Evolutionary conservation across 2,888 invertebrate genomes (phyloP).

Genomic region (Orthosia gothica): DNA sequence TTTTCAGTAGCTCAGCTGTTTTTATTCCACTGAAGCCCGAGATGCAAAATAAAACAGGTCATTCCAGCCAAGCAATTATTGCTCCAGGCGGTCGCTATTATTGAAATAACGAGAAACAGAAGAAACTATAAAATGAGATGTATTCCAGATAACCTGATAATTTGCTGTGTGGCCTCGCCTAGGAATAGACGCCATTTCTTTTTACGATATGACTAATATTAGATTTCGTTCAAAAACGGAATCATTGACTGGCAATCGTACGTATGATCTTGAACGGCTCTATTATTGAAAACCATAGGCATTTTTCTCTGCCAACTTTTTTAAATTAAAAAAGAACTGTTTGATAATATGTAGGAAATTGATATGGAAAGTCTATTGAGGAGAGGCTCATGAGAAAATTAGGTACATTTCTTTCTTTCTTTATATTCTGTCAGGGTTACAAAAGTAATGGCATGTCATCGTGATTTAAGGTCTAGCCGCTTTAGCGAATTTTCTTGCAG

Average conservation of each 20-base stretch:
- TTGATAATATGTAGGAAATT: background rate
- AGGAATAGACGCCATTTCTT: constrained; percentile 23
- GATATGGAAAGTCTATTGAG: too few relatives aligned
- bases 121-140: constrained; percentile 50
- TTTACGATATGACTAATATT: background rate
- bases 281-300: too few relatives aligned
- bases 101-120: constrained; percentile 32
- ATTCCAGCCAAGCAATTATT: constrained; percentile 42
- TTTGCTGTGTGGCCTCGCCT: background rate
- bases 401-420: background rate
- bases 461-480: background rate
- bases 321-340: background rate
- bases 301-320: background rate
- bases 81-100: constrained; percentile 21
- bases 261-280: background rate
- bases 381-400: background rate
- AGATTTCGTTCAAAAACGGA: background rate
- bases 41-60: constrained; percentile 26
- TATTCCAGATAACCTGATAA: constrained; percentile 31
- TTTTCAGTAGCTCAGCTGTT: background rate
- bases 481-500: background rate
- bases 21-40: constrained; percentile 26
- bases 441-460: background rate
- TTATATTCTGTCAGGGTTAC: background rate
- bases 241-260: background rate